phyloP scores from a whole-genome alignment of 2,113 vertebrate genomes.

The Rattus rattus region DNA sequence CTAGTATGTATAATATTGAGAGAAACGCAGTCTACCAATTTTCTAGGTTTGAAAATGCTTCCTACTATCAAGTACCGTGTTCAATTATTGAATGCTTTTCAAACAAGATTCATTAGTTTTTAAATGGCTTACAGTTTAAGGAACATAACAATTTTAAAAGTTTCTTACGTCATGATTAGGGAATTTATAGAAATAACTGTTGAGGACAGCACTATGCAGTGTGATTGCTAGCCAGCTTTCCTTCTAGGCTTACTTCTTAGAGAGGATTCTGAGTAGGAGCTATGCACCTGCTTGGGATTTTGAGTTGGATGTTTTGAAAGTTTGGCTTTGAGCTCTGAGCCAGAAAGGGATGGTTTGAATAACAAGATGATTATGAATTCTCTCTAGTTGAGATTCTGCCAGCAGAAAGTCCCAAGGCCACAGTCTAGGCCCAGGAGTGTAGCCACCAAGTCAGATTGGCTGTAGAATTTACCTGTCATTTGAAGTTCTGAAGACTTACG shows the following conservation, averaged over 20 bases:
- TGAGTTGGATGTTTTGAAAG: not conserved
- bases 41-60: constrained; percentile 27
- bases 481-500: not conserved
- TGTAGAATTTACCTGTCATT: not conserved
- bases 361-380: not conserved
- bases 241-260: not conserved
- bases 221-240: not conserved
- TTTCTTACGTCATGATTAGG: not conserved
- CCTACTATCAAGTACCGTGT: not conserved
- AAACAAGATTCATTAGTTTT: not conserved
- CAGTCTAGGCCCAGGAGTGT: not conserved
- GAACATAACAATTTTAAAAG: constrained; percentile 35
- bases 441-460: not conserved
- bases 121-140: constrained; percentile 36
- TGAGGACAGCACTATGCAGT: not conserved
- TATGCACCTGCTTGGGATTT: not conserved
- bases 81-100: constrained; percentile 19
- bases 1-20: not conserved
- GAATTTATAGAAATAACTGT: not conserved
- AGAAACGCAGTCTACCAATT: not conserved
- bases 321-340: not conserved
- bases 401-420: not conserved
- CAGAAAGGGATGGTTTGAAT: not conserved
- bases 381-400: not conserved
- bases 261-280: not conserved